Evolutionary conservation across 1,140 invertebrate species (phyloP).

Genomic region (Pararge aegeria): DNA sequence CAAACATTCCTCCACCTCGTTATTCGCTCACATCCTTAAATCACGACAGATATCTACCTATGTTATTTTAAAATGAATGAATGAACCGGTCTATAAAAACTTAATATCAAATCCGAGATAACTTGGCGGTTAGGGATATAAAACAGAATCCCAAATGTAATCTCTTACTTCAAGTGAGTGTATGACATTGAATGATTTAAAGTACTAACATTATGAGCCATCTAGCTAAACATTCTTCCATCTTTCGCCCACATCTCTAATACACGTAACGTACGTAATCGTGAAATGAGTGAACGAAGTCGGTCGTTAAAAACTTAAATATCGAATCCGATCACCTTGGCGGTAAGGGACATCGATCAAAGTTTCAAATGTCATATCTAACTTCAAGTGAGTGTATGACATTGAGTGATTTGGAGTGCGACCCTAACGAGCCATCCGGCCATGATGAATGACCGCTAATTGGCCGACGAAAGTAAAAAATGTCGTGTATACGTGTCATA

Average conservation of each 20-base stretch:
- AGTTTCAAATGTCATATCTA: slow-evolving; percentile 1
- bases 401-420: slow-evolving; percentile 20
- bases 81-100: no score
- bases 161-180: not conserved
- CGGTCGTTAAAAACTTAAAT: no score
- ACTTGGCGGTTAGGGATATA: not conserved
- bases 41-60: no score
- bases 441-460: slow-evolving; percentile 15
- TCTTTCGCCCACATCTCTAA: no score
- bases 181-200: not conserved
- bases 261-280: no score
- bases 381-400: not conserved
- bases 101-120: not conserved
- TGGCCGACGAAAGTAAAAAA: slow-evolving; percentile 5
- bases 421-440: slow-evolving; percentile 15
- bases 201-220: no score
- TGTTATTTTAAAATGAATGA: no score
- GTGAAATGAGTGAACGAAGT: no score
- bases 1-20: no score
- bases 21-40: no score
- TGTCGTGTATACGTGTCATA: not conserved
- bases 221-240: no score
- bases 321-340: not conserved
- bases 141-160: not conserved
- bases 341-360: slow-evolving; percentile 1